A percentile compares a stretch with the other conserved stretches of the same genome.
Conservation (phyloP, 2,888 invertebrate species). For the Drosophila prolongata region DNA sequence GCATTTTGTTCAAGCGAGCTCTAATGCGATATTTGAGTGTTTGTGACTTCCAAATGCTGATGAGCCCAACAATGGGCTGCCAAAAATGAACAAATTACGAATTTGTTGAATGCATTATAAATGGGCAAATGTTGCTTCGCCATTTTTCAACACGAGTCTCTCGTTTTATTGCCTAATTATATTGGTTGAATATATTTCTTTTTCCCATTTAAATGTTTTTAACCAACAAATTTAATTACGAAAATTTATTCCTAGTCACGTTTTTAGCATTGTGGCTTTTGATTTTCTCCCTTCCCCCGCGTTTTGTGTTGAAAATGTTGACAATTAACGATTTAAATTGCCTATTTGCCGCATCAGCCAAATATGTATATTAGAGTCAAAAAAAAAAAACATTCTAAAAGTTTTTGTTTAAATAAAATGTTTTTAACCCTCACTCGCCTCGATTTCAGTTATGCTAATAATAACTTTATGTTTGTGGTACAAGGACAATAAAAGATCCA, state of each 20-base stretch:
- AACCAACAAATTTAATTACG: conserved; percentile 33
- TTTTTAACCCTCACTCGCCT: not conserved
- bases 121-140: not conserved
- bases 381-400: conserved; percentile 6
- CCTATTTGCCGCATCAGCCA: conserved; percentile 7
- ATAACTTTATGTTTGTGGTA: conserved; percentile 31
- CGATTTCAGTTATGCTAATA: conserved; percentile 24
- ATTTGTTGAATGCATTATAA: conserved; percentile 2
- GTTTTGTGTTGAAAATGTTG: conserved; percentile 6
- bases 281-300: conserved; percentile 2
- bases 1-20: not conserved
- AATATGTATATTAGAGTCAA: too few relatives aligned
- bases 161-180: conserved; percentile 8
- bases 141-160: not conserved
- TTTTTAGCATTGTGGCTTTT: conserved; percentile 67
- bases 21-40: not conserved
- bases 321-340: conserved; percentile 22
- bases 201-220: conserved; percentile 7
- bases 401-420: conserved; percentile 41
- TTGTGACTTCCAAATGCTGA: conserved; percentile 47
- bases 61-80: conserved; percentile 16
- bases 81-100: conserved; percentile 5
- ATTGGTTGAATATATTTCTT: conserved; percentile 1
- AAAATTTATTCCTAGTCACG: conserved; percentile 56
- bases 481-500: conserved; percentile 38